Evolutionary conservation across 2,888 invertebrate genomes (phyloP).

Genomic region (Leptinotarsa haldemani): DNA sequence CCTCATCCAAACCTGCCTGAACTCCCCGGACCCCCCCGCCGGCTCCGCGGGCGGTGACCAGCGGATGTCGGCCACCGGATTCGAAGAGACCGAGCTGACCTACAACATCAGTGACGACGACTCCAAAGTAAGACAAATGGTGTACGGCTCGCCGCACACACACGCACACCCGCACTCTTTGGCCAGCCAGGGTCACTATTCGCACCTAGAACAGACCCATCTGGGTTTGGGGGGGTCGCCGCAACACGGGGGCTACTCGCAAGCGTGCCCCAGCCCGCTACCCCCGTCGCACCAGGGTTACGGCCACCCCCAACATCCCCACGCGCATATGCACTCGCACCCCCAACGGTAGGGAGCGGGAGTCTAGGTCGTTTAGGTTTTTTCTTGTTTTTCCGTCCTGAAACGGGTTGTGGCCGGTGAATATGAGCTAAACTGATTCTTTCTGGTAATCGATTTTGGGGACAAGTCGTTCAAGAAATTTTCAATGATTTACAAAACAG

Average conservation of each 20-base stretch:
- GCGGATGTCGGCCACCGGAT: slow-evolving; percentile 97
- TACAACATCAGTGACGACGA: slow-evolving; percentile 96
- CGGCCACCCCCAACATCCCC: slow-evolving; percentile 79
- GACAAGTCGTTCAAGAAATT: neutral
- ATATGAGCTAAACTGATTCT: neutral
- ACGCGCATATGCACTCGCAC: slow-evolving; percentile 78
- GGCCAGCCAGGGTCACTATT: slow-evolving; percentile 63
- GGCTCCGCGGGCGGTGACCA: slow-evolving; percentile 80
- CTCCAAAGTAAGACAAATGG: slow-evolving; percentile 97
- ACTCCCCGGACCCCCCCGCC: slow-evolving; percentile 92
- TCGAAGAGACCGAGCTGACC: slow-evolving; percentile 98
- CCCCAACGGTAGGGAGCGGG: slow-evolving; percentile 80
- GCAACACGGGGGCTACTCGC: slow-evolving; percentile 71
- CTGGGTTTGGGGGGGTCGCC: slow-evolving; percentile 65
- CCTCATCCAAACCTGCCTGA: slow-evolving; percentile 97
- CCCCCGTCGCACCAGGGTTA: slow-evolving; percentile 70
- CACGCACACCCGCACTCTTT: slow-evolving; percentile 75
- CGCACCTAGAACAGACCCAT: slow-evolving; percentile 63
- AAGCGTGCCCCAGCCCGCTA: slow-evolving; percentile 80
- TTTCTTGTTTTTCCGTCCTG: neutral
- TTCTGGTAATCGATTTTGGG: neutral
- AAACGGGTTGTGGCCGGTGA: neutral
- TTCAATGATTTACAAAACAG: neutral
- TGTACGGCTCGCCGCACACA: slow-evolving; percentile 77
- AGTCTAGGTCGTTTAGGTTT: slow-evolving; percentile 11